Percentiles rank a stretch among this genome's conserved stretches.
Conservation (phyloP, 2,797 vertebrate species). For the Phalanger gymnotis region DNA sequence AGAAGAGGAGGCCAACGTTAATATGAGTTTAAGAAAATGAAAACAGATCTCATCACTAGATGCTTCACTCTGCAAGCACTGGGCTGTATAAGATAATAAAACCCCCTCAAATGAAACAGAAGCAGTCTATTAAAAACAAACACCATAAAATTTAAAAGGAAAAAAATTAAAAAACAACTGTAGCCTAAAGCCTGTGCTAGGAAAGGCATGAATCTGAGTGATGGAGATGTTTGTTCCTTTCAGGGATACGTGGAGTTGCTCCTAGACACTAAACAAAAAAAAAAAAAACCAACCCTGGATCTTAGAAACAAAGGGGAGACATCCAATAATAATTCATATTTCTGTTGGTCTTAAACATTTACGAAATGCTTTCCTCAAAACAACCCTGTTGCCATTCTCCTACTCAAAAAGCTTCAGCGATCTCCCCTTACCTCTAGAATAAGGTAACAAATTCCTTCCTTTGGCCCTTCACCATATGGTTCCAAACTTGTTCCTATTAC, state of each 20-base stretch:
- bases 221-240: rapidly evolving
- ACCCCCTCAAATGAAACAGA: background rate
- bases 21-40: conserved; percentile 11
- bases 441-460: background rate
- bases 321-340: background rate
- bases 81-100: background rate
- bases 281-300: background rate
- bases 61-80: background rate
- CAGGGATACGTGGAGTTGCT: too few relatives aligned
- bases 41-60: background rate
- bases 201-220: rapidly evolving
- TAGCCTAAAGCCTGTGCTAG: background rate
- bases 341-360: background rate
- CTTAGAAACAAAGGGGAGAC: background rate
- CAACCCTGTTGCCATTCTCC: background rate
- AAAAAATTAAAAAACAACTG: background rate
- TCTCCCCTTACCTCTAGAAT: background rate
- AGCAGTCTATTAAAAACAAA: background rate
- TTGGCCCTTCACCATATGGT: background rate
- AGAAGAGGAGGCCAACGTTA: conserved; percentile 51
- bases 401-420: background rate
- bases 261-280: background rate
- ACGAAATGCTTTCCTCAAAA: background rate
- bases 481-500: background rate
- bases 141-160: background rate